Percentiles rank a stretch among this genome's conserved stretches.
Conservation (phyloP, 1,140 invertebrate species). For the Leptestheria dahalacensis region DNA sequence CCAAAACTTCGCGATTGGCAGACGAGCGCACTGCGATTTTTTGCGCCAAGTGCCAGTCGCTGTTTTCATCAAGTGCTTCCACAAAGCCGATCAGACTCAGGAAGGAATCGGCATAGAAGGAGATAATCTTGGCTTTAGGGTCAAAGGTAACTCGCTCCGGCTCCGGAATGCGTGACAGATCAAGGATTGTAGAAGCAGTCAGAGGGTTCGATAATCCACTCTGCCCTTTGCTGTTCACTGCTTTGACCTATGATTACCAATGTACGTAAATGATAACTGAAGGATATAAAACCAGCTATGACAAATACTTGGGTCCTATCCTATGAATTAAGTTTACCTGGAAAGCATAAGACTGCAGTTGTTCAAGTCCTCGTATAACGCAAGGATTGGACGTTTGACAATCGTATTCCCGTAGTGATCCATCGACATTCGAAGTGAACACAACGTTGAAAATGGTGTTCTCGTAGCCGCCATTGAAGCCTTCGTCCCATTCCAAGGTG, state of each 20-base stretch:
- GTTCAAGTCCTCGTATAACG: conserved; percentile 46
- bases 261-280: no score
- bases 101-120: conserved; percentile 45
- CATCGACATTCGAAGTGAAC: conserved; percentile 23
- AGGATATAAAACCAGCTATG: not conserved
- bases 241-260: no score
- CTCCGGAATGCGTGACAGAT: conserved; percentile 50
- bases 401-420: conserved; percentile 54
- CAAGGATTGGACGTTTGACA: conserved; percentile 72
- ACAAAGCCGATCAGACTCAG: not conserved
- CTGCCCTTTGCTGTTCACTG: conserved; percentile 1
- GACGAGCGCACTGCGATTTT: not conserved
- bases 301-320: no score
- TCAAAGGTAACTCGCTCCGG: conserved; percentile 62
- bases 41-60: conserved; percentile 3
- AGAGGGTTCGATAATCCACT: conserved; percentile 57
- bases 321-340: no score
- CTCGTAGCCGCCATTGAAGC: conserved; percentile 72
- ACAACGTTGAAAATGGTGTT: conserved; percentile 68
- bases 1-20: conserved; percentile 1
- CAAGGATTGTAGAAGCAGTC: conserved; percentile 57
- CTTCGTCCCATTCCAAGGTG: conserved; percentile 62
- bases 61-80: not conserved
- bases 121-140: conserved; percentile 50
- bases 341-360: conserved; percentile 1